Evolutionary conservation across 2,888 invertebrate species (phyloP), one percentile per base, ranked within the genome.

Genomic region (Pseudococcus viburni): DNA sequence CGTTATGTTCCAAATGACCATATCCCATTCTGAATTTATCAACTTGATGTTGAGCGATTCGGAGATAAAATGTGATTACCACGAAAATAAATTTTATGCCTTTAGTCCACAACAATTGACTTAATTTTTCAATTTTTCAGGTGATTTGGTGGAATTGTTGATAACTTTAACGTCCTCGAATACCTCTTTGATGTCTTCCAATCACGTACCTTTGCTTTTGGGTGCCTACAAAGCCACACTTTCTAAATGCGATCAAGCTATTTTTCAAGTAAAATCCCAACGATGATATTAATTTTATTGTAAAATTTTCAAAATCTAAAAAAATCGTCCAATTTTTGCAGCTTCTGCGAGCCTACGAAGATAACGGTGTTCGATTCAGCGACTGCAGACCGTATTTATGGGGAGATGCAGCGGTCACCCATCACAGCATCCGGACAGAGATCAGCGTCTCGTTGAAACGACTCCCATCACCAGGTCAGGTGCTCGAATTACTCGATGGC

Each of bases 321-420:
- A 33, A 33, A 33, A 33, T 33, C 26, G 26, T 33, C 3, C 73
- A 83, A 48, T 39, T 55, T 22, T 84, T 96, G 89, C 92, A 94
- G 85, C 93, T 96, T 89, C 91, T 96, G 88, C 93, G 94, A 90
- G 92, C 94, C 89, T 96, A 96, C 92, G 95, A 97, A 92, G 92
- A 92, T 89, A 94, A 94, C 91, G 94, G 94, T 86, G 92, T 94
- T 89, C 93, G 94, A 26, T 92, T 96, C 15, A 92, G 93, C 85
- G 93, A 94, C 90, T 95, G 94, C 91, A 94, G 95, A 89, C 97
- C 97, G 0, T 96, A 95, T 90, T 92, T 97, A 0, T 98, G 96
- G 95, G 97, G 97, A 0, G 94, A 94, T 91, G 94, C 95, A 3
- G 97, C 96, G 0, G 94, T 95, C 0, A 94, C 94, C 86, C 94